A percentile compares a stretch with the other conserved stretches of the same genome.
Conservation (phyloP, 2,888 invertebrate species). For the Resseliella maxima region DNA sequence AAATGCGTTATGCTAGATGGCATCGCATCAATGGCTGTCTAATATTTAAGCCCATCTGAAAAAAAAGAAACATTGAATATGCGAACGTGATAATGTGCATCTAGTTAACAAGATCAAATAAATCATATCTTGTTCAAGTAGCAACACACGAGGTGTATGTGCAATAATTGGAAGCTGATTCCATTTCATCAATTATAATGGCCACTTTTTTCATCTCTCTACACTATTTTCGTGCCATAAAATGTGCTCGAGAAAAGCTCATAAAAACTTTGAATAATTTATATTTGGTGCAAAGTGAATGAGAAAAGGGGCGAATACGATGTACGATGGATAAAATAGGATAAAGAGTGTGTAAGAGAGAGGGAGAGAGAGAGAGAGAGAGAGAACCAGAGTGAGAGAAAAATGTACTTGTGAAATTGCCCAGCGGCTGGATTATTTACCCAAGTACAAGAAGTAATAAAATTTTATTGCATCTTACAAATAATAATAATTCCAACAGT, state of each 20-base stretch:
- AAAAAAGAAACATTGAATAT: background rate
- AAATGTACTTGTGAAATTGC: background rate
- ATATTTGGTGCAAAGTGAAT: constrained; percentile 26
- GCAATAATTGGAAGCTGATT: constrained; percentile 26
- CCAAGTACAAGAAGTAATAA: background rate
- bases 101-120: constrained; percentile 28
- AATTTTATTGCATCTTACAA: constrained; percentile 41
- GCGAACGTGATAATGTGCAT: constrained; percentile 32
- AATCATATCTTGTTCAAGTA: background rate
- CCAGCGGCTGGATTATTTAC: constrained; percentile 37
- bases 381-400: background rate
- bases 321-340: background rate
- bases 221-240: background rate
- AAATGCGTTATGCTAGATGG: background rate
- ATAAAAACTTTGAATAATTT: constrained; percentile 24
- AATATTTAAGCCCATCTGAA: background rate
- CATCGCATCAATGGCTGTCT: background rate
- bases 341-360: background rate
- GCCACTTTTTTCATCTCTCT: background rate
- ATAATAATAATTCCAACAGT: constrained; percentile 21
- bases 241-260: background rate
- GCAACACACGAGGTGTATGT: background rate
- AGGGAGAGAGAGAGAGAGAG: background rate
- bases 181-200: constrained; percentile 19
- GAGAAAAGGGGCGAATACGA: background rate